These are phyloP conservation scores for Taxidea taxus DNA, from an alignment of 2,113 vertebrate species.

Conservation along the genomic window DNA sequence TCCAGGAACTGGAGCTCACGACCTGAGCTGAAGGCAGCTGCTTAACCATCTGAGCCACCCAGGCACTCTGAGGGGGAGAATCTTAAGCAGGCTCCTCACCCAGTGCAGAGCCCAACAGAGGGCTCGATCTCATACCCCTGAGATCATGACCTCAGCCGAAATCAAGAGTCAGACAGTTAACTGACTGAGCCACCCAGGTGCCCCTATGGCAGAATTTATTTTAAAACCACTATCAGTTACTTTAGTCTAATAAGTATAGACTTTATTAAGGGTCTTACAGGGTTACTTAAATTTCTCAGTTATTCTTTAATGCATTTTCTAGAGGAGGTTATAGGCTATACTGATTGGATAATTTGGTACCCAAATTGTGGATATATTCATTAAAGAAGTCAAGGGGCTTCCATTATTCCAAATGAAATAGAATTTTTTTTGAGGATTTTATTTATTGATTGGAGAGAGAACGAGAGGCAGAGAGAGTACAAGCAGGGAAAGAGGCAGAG, in stretches of 20 bases:
- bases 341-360: neutral
- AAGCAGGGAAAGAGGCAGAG: no score
- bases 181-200: neutral
- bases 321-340: neutral
- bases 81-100: neutral
- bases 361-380: neutral
- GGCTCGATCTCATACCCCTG: neutral
- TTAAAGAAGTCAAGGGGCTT: neutral
- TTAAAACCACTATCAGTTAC: neutral
- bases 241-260: neutral
- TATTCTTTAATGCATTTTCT: slow-evolving; percentile 30
- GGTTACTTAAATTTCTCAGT: neutral
- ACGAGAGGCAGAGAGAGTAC: no score
- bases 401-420: neutral
- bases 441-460: neutral
- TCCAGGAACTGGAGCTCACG: no score
- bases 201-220: neutral
- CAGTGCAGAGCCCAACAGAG: neutral
- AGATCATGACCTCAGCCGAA: neutral
- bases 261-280: neutral
- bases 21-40: no score
- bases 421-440: neutral
- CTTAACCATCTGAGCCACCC: no score
- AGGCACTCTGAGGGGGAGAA: neutral
- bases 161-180: neutral